phyloP scores from a whole-genome alignment of 1,140 invertebrate genomes.

The Achatina immaculata region DNA sequence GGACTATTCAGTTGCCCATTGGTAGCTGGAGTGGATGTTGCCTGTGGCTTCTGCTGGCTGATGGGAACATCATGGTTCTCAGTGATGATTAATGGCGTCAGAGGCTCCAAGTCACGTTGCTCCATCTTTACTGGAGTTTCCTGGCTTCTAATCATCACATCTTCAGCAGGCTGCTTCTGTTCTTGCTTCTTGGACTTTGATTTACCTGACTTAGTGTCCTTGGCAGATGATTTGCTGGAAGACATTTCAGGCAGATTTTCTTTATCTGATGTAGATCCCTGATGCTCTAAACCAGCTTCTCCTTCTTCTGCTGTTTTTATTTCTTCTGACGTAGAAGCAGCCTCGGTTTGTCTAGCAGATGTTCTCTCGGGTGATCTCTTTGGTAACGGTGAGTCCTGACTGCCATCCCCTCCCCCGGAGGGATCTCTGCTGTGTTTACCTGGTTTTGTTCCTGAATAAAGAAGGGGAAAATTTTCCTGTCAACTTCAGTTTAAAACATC shows the following conservation, averaged over 20 bases:
- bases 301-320: slow-evolving; percentile 8
- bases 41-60: slow-evolving; percentile 48
- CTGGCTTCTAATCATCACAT: slow-evolving; percentile 37
- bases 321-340: background rate
- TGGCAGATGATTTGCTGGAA: slow-evolving; percentile 31
- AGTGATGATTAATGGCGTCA: slow-evolving; percentile 49
- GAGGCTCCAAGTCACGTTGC: slow-evolving; percentile 43
- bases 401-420: slow-evolving; percentile 40
- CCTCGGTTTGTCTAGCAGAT: slow-evolving; percentile 35
- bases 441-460: slow-evolving; percentile 51
- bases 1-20: slow-evolving; percentile 50
- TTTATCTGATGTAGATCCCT: slow-evolving; percentile 28
- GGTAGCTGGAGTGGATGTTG: slow-evolving; percentile 52
- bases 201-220: slow-evolving; percentile 20
- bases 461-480: slow-evolving; percentile 15
- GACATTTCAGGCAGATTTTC: slow-evolving; percentile 17
- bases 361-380: slow-evolving; percentile 51
- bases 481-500: background rate
- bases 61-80: slow-evolving; percentile 44
- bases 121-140: slow-evolving; percentile 46
- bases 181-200: slow-evolving; percentile 23
- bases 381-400: slow-evolving; percentile 45
- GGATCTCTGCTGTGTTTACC: slow-evolving; percentile 49
- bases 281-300: background rate
- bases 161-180: slow-evolving; percentile 17